Conservation (phyloP, 2,888 invertebrate genomes). For the Amiota communis region DNA sequence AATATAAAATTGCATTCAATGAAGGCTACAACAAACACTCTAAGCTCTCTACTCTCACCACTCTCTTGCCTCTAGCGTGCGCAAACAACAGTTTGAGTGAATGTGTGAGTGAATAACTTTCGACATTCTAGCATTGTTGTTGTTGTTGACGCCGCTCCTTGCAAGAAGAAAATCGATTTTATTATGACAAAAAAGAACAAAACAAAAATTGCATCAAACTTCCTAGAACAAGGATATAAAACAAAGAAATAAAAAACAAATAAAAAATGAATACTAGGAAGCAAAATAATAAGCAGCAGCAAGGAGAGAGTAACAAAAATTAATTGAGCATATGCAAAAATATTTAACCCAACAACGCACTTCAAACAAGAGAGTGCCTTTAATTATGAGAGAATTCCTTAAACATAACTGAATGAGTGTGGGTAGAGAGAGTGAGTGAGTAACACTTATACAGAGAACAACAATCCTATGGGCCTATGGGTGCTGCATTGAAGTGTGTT, state of each 20-base stretch:
- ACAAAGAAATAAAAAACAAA: slow-evolving; percentile 31
- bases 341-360: no score
- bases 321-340: no score
- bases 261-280: background rate
- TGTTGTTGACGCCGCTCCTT: slow-evolving; percentile 63
- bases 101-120: no score
- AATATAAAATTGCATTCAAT: slow-evolving; percentile 35
- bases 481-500: slow-evolving; percentile 22
- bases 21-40: slow-evolving; percentile 41
- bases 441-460: slow-evolving; percentile 34
- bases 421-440: background rate
- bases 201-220: slow-evolving; percentile 53
- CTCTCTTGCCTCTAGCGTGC: slow-evolving; percentile 15
- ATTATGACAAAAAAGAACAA: slow-evolving; percentile 41
- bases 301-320: background rate
- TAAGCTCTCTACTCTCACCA: background rate
- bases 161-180: slow-evolving; percentile 64
- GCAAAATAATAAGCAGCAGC: background rate
- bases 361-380: no score
- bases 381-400: no score
- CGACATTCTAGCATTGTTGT: background rate
- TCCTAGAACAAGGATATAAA: slow-evolving; percentile 16
- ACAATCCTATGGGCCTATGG: slow-evolving; percentile 35
- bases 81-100: no score
- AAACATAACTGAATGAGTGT: background rate